Conservation (phyloP, 1,140 invertebrate genomes). For the Frieseomelitta varia region DNA sequence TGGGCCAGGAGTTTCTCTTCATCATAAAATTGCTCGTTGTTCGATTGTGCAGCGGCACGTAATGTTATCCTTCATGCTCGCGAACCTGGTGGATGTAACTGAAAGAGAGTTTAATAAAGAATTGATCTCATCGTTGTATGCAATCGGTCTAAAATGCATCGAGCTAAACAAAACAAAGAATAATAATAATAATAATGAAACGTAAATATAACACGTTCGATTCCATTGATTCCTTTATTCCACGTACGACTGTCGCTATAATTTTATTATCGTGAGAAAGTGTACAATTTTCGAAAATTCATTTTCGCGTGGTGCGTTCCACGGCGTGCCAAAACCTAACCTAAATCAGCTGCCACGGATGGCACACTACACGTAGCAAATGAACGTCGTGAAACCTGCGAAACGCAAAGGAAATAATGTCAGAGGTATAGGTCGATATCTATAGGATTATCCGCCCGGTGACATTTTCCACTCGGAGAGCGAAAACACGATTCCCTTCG, state of each 20-base stretch:
- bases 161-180: neutral
- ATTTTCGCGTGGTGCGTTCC: too few relatives aligned
- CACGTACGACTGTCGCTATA: neutral
- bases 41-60: neutral
- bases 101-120: slow-evolving; percentile 26
- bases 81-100: neutral
- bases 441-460: too few relatives aligned
- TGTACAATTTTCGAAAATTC: too few relatives aligned
- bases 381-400: too few relatives aligned
- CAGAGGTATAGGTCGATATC: too few relatives aligned
- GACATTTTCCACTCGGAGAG: too few relatives aligned
- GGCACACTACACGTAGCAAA: too few relatives aligned
- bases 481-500: too few relatives aligned
- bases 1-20: neutral
- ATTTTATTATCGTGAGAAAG: neutral
- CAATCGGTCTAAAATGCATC: neutral
- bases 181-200: neutral
- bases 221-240: neutral
- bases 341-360: too few relatives aligned
- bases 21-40: neutral
- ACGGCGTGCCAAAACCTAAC: too few relatives aligned
- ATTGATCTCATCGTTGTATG: slow-evolving; percentile 28
- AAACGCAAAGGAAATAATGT: too few relatives aligned
- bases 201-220: neutral
- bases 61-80: neutral